These are phyloP conservation scores for Riparia riparia DNA, from an alignment of 2,113 vertebrate genomes.

Conservation along the genomic window DNA sequence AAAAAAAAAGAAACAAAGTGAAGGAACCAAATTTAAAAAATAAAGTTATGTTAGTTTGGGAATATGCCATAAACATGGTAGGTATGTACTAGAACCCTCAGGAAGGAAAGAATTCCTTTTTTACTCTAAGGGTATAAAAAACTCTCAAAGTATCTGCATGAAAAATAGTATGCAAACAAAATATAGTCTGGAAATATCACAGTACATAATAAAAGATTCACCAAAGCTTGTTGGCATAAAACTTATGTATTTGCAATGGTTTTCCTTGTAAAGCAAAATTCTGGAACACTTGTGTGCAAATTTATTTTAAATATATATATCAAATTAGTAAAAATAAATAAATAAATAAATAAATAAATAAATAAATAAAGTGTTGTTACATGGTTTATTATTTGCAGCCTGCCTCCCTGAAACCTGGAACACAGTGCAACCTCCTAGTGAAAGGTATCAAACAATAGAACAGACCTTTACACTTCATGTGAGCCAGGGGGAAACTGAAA, in stretches of 20 bases:
- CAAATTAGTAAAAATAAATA: no score
- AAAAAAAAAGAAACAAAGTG: not conserved
- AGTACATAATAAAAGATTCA: not conserved
- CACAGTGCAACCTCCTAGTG: not conserved
- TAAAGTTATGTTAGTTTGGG: not conserved
- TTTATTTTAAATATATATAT: not conserved
- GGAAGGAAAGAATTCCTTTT: not conserved
- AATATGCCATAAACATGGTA: not conserved
- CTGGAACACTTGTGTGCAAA: not conserved
- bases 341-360: no score
- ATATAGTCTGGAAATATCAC: not conserved
- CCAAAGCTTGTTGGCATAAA: not conserved
- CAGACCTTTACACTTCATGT: not conserved
- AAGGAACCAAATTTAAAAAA: not conserved
- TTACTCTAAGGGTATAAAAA: not conserved
- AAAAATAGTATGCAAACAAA: not conserved
- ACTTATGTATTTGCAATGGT: not conserved
- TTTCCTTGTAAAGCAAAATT: not conserved
- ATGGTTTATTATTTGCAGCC: not conserved
- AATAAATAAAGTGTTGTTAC: not conserved
- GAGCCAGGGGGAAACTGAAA: not conserved
- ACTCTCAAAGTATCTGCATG: not conserved
- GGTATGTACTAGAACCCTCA: fast-evolving
- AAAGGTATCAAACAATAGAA: not conserved
- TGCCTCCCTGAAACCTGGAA: not conserved